Evolutionary conservation across 37 sponge, comb jelly and placozoan genomes (phyloP), one percentile per base, ranked within the genome.

Genomic region (Crambe crambe): DNA sequence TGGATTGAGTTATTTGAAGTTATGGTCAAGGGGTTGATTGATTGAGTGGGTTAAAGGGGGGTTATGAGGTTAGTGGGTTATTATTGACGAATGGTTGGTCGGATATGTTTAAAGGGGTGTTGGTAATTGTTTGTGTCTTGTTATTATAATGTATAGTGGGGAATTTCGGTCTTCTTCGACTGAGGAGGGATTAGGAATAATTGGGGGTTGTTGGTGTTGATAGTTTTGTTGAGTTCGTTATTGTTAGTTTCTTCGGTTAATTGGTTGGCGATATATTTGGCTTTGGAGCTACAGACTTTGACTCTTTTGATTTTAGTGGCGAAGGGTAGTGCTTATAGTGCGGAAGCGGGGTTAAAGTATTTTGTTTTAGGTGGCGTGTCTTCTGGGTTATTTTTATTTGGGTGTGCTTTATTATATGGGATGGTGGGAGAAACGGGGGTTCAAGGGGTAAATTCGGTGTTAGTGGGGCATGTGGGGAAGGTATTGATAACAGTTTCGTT

Each of bases 371-470:
- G 90, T 34, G 86, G 76, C 56, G 61, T 89, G 56, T 79, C 90
- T 76, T 89, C 90, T 32, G 86, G 80, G 39, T 63, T 89, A 64
- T 84, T 89, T 80, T 76, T 89, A 84, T 85, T 80, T 84, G 86
- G 90, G 20, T 80, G 77, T 71, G 78, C 60, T 40, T 77, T 90
- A 77, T 81, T 85, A 47, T 90, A 90, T 39, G 82, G 83, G 39
- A 21, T 64, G 42, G 82, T 85, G n/a, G 90, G 90, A 23, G 76
- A 79, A 47, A 72, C 56, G 27, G 83, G 89, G 62, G 76, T 88
- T 30, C 89, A 89, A 78, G 89, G 78, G 35, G 47, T 79, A 65
- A 78, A 68, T 41, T 73, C 78, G 23, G 26, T 42, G 31, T 64
- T 78, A 51, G 56, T 58, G 23, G 42, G 67, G 3, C 76, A 75